Conservation (phyloP, 1,140 invertebrate genomes). For the Drosophila guanche region DNA sequence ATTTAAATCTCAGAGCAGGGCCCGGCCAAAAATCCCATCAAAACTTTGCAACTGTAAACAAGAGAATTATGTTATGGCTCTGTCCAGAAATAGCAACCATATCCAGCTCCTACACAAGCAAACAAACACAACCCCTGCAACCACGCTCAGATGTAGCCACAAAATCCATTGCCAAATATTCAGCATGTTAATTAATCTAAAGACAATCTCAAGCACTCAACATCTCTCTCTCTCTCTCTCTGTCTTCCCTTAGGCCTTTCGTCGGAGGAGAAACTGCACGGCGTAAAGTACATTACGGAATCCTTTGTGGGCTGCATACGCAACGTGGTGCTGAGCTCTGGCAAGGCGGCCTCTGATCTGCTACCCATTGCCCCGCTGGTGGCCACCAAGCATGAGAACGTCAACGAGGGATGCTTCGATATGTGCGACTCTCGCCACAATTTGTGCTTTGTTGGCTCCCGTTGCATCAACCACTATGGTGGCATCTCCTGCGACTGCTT, state of each 20-base stretch:
- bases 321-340: slow-evolving; percentile 92
- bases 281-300: slow-evolving; percentile 95
- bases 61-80: slow-evolving; percentile 57
- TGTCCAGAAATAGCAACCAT: slow-evolving; percentile 7
- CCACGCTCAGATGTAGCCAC: slow-evolving; percentile 21
- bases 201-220: slow-evolving; percentile 17
- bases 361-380: slow-evolving; percentile 91
- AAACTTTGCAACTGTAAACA: slow-evolving; percentile 70
- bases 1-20: slow-evolving; percentile 58
- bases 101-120: too few species aligned
- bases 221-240: neutral
- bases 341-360: slow-evolving; percentile 91
- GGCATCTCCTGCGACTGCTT: slow-evolving; percentile 95
- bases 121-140: neutral
- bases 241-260: slow-evolving; percentile 87
- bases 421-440: slow-evolving; percentile 92
- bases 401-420: slow-evolving; percentile 92
- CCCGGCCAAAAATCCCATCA: slow-evolving; percentile 38
- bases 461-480: slow-evolving; percentile 95
- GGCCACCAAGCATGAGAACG: slow-evolving; percentile 93
- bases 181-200: slow-evolving; percentile 77
- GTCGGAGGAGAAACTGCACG: slow-evolving; percentile 92
- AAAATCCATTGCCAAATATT: slow-evolving; percentile 72
- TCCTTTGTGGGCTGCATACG: slow-evolving; percentile 96
- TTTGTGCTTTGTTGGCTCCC: slow-evolving; percentile 91